Base-by-base conservation (phyloP, 2,888 invertebrate species). In the Netelia fuscicornis region DNA sequence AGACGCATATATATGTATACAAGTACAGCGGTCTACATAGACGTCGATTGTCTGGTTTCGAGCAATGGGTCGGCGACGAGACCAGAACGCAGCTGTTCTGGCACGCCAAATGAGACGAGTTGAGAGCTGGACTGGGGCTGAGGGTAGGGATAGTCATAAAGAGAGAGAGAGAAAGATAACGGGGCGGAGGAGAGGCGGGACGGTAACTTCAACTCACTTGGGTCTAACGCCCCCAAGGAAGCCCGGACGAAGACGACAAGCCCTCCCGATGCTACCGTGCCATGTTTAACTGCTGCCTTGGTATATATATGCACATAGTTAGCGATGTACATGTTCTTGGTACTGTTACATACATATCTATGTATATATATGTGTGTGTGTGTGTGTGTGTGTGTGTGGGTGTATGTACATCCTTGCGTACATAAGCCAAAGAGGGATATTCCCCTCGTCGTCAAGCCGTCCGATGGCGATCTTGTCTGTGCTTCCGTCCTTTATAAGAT, bases 401-500 rank as follows among this genome's bases (percentile, higher is more conserved):
- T 48, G 58, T 68, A 30, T 30, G 30, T 11, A 6, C 9, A 9
- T 48, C 2, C 13, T 13, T 48, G 52, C 23, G 13, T 48, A 48
- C 13, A 11, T 48, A 13, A 48, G 48, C 48, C 48, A 48, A 13
- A 48, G 48, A 70, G 70, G 70, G 70, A 64, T 64, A 65, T 71
- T 65, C 79, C 17, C 11, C 62, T 64, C 25, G 71, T 80, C 79
- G 54, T 72, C 79, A 71, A 70, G 68, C 77, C 60, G 77, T 75
- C 70, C 77, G 78, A 68, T 37, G 68, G 48, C 68, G 56, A 85
- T 79, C 84, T 78, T 78, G 84, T 78, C 84, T 78, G 23, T 58
- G 17, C 74, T 81, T 81, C 70, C 78, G 58, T 70, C 60, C 65
- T 60, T 20, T 23, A 58, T 17, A 72, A 80, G 75, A 74, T 58